Conservation (phyloP, 2,113 vertebrate species). For the Telmatochromis sp. region DNA sequence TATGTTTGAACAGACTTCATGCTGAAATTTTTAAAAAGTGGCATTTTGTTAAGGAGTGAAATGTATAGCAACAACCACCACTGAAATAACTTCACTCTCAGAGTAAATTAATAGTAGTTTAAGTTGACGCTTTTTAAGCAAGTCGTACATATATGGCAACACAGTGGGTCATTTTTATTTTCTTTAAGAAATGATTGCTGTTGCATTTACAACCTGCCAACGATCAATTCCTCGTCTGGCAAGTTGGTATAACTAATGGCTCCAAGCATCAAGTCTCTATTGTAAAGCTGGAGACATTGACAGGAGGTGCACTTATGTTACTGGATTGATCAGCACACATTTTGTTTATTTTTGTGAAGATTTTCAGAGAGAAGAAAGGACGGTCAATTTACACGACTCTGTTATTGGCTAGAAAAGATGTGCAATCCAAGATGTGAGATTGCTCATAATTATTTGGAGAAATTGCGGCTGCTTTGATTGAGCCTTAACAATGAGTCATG, state of each 20-base stretch:
- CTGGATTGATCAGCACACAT: conserved; percentile 76
- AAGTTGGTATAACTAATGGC: conserved; percentile 71
- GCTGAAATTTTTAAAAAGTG: neutral
- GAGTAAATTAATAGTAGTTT: conserved; percentile 15
- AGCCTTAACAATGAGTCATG: conserved; percentile 75
- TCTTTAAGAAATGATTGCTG: conserved; percentile 56
- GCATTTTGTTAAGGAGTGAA: neutral
- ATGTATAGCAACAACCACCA: neutral
- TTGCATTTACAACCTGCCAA: conserved; percentile 54
- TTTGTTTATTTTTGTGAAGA: conserved; percentile 71
- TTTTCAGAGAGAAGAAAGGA: conserved; percentile 54
- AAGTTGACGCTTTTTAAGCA: conserved; percentile 11
- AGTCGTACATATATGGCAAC: neutral
- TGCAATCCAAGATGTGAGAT: conserved; percentile 70
- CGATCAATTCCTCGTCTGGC: conserved; percentile 70
- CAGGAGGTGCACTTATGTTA: conserved; percentile 70
- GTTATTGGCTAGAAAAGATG: conserved; percentile 50
- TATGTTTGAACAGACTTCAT: neutral
- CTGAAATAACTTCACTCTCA: neutral
- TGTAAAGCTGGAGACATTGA: conserved; percentile 69
- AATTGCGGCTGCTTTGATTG: conserved; percentile 80
- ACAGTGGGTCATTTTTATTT: neutral
- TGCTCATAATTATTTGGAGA: conserved; percentile 84
- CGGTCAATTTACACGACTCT: conserved; percentile 65
- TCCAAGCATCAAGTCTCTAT: conserved; percentile 69